A percentile compares a stretch with the other conserved stretches of the same genome.
Evolutionary conservation across 2,113 vertebrate genomes (phyloP).

Genomic region (Ariopsis seemanni): DNA sequence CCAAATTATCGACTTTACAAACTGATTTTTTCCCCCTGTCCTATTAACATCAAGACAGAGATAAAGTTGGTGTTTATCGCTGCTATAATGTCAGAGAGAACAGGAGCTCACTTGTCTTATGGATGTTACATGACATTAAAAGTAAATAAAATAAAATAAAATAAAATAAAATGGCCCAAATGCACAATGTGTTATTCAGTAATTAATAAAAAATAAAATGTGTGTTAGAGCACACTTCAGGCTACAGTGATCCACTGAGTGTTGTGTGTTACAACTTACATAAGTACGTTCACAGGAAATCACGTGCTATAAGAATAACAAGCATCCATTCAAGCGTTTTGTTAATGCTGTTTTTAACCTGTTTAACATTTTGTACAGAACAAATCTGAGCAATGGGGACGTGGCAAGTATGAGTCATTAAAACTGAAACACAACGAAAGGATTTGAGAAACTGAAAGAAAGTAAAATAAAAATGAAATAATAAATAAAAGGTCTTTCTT

Average conservation of each 20-base stretch:
- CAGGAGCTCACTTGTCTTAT: neutral
- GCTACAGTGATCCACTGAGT: neutral
- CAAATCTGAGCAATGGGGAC: neutral
- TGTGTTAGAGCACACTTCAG: neutral
- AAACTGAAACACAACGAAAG: slow-evolving; percentile 5
- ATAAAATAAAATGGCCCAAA: neutral
- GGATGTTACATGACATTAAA: neutral
- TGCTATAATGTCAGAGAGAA: neutral
- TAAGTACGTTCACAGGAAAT: neutral
- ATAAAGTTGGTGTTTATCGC: neutral
- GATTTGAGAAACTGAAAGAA: neutral
- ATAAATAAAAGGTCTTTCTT: neutral
- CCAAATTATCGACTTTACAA: neutral
- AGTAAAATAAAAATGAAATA: neutral
- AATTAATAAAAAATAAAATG: neutral
- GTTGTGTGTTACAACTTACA: neutral
- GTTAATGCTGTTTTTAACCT: no score
- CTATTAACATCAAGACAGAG: neutral
- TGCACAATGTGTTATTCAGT: neutral
- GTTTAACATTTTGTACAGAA: neutral
- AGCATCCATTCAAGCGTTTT: neutral
- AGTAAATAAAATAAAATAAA: neutral
- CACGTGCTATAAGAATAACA: neutral
- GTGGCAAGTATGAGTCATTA: neutral
- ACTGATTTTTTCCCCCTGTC: no score